These are phyloP conservation scores for Heliangelus exortis DNA, from an alignment of 2,797 vertebrate genomes.

Conservation along the genomic window DNA sequence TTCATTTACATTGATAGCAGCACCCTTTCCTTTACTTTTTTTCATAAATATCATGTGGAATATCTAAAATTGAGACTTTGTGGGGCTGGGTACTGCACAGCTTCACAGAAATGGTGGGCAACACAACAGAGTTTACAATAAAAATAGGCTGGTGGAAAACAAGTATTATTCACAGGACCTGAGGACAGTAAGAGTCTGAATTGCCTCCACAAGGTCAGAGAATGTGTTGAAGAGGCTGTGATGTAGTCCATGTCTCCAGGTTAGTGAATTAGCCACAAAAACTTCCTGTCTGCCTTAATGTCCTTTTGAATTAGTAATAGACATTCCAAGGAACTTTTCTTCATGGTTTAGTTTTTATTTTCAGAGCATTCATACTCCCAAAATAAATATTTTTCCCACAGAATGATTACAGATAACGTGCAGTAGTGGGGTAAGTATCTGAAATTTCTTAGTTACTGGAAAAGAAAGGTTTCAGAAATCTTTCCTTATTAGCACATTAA, in stretches of 20 bases:
- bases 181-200: background rate
- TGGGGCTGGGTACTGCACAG: background rate
- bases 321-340: background rate
- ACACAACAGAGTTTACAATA: background rate
- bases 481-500: slow-evolving; percentile 69
- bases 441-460: slow-evolving; percentile 12
- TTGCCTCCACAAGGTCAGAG: background rate
- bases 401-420: background rate
- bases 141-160: background rate
- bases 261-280: background rate
- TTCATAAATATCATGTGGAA: background rate
- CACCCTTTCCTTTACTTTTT: background rate
- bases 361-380: background rate
- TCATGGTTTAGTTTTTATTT: background rate
- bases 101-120: background rate
- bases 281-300: background rate
- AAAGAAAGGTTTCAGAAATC: slow-evolving; percentile 43
- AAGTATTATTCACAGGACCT: background rate
- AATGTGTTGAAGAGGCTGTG: background rate
- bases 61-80: background rate
- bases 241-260: background rate
- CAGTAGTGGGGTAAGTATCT: background rate
- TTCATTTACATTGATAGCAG: background rate
- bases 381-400: background rate
- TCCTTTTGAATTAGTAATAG: background rate